Evolutionary conservation across 2,797 vertebrate species (phyloP).

Genomic region (Pagetopsis macropterus): DNA sequence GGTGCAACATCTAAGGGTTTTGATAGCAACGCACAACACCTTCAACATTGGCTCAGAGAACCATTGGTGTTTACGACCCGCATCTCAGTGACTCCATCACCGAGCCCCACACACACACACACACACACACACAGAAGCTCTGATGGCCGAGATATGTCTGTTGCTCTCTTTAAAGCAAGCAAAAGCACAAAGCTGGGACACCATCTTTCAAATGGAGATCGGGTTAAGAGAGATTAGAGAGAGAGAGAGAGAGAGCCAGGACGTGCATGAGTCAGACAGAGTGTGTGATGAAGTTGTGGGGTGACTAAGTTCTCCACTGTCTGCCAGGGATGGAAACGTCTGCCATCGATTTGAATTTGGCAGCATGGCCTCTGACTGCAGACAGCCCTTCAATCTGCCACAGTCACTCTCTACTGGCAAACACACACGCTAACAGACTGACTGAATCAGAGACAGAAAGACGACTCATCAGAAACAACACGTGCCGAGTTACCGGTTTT

Average conservation of each 20-base stretch:
- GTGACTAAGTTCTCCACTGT: conserved; percentile 51
- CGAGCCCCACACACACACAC: not conserved
- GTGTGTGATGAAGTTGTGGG: conserved; percentile 43
- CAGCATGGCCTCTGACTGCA: conserved; percentile 58
- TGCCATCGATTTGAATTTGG: conserved; percentile 70
- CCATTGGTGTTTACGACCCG: conserved; percentile 9
- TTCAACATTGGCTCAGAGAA: not conserved
- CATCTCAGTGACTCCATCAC: not conserved
- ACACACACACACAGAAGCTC: not conserved
- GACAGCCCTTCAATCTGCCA: conserved; percentile 58
- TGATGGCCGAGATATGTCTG: not conserved
- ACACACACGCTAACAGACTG: conserved; percentile 16
- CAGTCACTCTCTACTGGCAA: conserved; percentile 40
- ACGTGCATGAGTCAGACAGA: conserved; percentile 30
- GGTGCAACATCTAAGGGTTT: conserved; percentile 12
- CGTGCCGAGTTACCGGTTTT: not conserved
- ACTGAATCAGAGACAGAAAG: conserved; percentile 11
- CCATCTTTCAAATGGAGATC: conserved; percentile 41
- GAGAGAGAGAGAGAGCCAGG: conserved; percentile 34
- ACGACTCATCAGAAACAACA: conserved; percentile 8
- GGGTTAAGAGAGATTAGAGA: conserved; percentile 31
- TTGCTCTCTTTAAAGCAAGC: conserved; percentile 15
- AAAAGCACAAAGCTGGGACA: conserved; percentile 8
- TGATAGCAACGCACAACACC: not conserved
- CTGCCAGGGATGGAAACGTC: conserved; percentile 61